Evolutionary conservation across 1,140 invertebrate genomes (phyloP).

Genomic region (Caenorhabditis briggsae): DNA sequence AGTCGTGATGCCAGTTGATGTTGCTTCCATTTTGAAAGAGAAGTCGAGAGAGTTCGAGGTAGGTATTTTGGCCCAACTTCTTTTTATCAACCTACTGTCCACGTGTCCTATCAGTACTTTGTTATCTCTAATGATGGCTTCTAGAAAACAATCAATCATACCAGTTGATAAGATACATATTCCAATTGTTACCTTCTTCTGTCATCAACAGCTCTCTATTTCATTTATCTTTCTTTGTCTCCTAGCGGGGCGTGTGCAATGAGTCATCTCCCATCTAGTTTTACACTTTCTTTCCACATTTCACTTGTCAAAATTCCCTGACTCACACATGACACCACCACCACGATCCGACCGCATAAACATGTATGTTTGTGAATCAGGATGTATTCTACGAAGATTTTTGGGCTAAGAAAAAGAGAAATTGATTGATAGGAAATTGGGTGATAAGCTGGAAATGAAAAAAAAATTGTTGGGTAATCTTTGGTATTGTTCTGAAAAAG

Average conservation of each 20-base stretch:
- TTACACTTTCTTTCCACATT: conserved; percentile 45
- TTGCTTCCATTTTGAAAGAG: conserved; percentile 25
- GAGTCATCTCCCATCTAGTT: conserved; percentile 26
- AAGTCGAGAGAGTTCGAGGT: conserved; percentile 27
- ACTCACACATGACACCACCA: background rate
- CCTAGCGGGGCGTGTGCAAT: conserved; percentile 23
- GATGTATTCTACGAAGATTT: background rate
- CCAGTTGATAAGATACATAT: background rate
- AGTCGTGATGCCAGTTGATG: conserved; percentile 43
- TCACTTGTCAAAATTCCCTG: conserved; percentile 54
- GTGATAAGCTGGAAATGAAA: too few relatives aligned
- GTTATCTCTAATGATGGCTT: background rate
- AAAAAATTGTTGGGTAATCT: too few relatives aligned
- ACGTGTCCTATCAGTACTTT: background rate
- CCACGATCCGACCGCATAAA: conserved; percentile 33
- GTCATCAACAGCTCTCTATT: background rate
- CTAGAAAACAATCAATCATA: background rate
- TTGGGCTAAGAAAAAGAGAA: background rate
- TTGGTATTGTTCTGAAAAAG: too few relatives aligned
- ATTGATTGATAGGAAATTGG: background rate
- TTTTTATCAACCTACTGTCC: background rate
- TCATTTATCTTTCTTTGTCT: conserved; percentile 8
- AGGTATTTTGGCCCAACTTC: background rate
- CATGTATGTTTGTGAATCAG: conserved; percentile 44
- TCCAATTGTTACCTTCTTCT: background rate